Conservation (phyloP, 2,888 invertebrate species). For the Epinotia ramella region DNA sequence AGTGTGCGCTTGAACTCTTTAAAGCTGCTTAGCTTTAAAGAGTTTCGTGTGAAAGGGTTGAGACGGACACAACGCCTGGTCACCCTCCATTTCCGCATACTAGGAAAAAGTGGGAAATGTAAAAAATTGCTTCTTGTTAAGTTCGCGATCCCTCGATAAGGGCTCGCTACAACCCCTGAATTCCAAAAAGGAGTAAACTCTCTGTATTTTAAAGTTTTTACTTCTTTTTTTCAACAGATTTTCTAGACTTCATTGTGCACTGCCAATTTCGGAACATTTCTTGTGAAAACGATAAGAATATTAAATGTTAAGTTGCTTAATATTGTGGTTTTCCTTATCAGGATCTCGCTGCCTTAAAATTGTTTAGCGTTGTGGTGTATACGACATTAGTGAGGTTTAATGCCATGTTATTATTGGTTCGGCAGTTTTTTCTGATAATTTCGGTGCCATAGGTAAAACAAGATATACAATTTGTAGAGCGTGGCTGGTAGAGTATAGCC, state of each 20-base stretch:
- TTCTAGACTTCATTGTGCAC: conserved; percentile 19
- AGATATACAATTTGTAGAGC: too few species aligned
- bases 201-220: not conserved
- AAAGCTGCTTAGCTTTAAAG: too few species aligned
- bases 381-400: not conserved
- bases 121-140: conserved; percentile 71
- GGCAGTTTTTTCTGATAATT: not conserved
- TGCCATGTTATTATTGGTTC: conserved; percentile 1
- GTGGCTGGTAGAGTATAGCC: too few species aligned
- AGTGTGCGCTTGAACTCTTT: too few species aligned
- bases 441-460: not conserved
- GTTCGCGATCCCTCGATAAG: conserved; percentile 55
- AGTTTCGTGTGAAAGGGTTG: not conserved
- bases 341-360: conserved; percentile 31
- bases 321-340: conserved; percentile 33
- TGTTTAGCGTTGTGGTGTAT: conserved; percentile 29
- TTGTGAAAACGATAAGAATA: conserved; percentile 43
- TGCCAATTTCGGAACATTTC: conserved; percentile 54
- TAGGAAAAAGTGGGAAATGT: conserved; percentile 64
- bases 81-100: conserved; percentile 52
- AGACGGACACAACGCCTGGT: conserved; percentile 37
- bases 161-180: conserved; percentile 42
- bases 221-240: not conserved
- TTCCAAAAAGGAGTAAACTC: not conserved
- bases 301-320: conserved; percentile 39